Evolutionary conservation across 2,113 vertebrate species (phyloP).

Genomic region (Uria lomvia): DNA sequence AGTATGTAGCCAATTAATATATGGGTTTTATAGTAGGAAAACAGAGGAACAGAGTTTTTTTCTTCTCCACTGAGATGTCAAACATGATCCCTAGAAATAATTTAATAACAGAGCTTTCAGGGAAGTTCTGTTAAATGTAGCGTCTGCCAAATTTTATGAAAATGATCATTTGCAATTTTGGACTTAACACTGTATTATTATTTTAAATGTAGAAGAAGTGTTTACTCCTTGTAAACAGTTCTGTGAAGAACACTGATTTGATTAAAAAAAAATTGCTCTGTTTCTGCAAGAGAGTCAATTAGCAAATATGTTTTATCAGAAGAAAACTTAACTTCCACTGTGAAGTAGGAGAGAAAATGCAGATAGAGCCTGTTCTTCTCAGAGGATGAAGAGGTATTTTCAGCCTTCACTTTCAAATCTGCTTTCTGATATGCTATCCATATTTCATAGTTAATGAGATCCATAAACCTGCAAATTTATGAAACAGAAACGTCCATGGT

Average conservation of each 20-base stretch:
- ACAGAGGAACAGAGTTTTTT: not conserved
- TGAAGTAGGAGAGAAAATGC: not conserved
- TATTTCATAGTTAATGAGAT: constrained; percentile 17
- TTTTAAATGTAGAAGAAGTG: not conserved
- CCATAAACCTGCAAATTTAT: not conserved
- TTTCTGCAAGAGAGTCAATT: not conserved
- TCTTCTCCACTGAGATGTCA: not conserved
- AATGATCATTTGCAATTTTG: not conserved
- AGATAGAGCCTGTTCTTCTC: not conserved
- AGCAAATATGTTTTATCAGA: not conserved
- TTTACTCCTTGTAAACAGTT: not conserved
- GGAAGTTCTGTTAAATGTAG: not conserved
- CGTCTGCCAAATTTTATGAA: not conserved
- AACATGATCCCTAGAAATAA: not conserved
- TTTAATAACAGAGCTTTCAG: not conserved
- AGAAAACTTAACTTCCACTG: not conserved
- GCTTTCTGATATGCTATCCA: not conserved
- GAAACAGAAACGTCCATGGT: not conserved
- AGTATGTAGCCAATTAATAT: not conserved
- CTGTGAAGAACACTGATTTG: not conserved
- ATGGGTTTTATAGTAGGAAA: not conserved
- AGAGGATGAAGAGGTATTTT: not conserved
- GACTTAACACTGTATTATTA: not conserved
- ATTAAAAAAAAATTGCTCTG: not conserved
- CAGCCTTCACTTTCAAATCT: constrained; percentile 11